Evolutionary conservation across 2,888 invertebrate species (phyloP), one percentile per base, ranked within the genome.

Genomic region (Ethmia dodecea): DNA sequence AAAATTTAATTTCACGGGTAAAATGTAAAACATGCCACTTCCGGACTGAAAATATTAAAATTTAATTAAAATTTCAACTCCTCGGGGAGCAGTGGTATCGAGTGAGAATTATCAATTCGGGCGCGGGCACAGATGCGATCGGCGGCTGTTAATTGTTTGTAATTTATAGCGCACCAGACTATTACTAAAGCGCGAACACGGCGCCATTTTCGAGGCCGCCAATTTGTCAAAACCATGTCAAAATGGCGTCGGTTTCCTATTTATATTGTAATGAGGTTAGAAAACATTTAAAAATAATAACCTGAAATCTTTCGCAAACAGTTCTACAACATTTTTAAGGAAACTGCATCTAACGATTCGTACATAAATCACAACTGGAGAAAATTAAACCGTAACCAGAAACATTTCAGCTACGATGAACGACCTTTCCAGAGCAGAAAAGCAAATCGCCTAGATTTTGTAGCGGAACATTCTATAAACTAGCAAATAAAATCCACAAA

Each of bases 401-500:
- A 9, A 22, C 8, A 56, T 59, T 56, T 56, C 54, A 40, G 14
- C 22, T 22, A 38, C 55, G 53, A 54, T 52, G 48, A 47, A 48
- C 48, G 39, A 52, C 48, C 48, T 52, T 54, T 49, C 49, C 42
- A 47, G 53, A 45, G 42, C 52, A 46, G 51, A 35, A 45, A 58
- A 60, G 57, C 52, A 57, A 68, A 69, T 66, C 56, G 50, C 40
- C 55, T 58, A 58, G 62, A 62, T 57, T 70, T 22, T 63, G 56
- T 53, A 57, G 49, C 49, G 50, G 54, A 61, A 62, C 54, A 59
- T 45, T 57, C 52, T 58, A 45, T 51, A 58, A 56, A 61, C 61
- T 65, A 62, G 54, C 60, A 70, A 69, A 68, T 58, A 62, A 49
- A 45, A 54, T 29, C 35, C 33, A 40, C 37, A 47, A 45, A 51